Percentiles rank a stretch among this genome's conserved stretches.
Evolutionary conservation across 2,113 vertebrate species (phyloP).

Genomic region (Calyptomena viridis): DNA sequence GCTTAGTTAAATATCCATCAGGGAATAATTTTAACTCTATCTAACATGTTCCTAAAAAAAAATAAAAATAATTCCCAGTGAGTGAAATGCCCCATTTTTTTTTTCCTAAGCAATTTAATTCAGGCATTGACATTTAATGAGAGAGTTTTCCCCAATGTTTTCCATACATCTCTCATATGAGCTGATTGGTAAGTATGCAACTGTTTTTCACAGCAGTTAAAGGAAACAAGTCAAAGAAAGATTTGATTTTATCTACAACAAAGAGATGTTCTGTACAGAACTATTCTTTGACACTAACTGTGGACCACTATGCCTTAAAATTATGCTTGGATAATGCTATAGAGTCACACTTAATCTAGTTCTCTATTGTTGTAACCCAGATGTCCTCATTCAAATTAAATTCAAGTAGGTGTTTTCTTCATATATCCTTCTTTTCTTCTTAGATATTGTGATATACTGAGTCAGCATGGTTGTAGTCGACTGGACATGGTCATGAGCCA

Average conservation of each 20-base stretch:
- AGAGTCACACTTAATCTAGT: background rate
- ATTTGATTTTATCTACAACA: background rate
- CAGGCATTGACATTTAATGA: background rate
- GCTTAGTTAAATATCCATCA: background rate
- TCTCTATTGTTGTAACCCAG: background rate
- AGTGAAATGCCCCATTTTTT: background rate
- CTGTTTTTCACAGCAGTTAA: background rate
- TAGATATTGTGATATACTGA: background rate
- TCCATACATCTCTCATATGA: background rate
- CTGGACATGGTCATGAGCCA: background rate
- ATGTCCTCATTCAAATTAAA: background rate
- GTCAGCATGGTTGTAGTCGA: background rate
- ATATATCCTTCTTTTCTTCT: background rate
- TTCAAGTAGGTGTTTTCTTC: background rate
- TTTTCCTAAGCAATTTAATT: background rate
- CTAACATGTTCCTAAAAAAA: background rate
- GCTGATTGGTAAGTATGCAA: background rate
- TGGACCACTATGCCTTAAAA: background rate
- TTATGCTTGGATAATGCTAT: background rate
- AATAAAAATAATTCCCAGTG: accelerated
- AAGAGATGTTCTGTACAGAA: background rate
- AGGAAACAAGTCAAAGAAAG: background rate
- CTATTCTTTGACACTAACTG: background rate
- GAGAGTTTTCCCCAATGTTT: background rate
- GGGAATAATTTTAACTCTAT: background rate